phyloP scores from a whole-genome alignment of 2,113 vertebrate genomes.

The Vimba vimba region DNA sequence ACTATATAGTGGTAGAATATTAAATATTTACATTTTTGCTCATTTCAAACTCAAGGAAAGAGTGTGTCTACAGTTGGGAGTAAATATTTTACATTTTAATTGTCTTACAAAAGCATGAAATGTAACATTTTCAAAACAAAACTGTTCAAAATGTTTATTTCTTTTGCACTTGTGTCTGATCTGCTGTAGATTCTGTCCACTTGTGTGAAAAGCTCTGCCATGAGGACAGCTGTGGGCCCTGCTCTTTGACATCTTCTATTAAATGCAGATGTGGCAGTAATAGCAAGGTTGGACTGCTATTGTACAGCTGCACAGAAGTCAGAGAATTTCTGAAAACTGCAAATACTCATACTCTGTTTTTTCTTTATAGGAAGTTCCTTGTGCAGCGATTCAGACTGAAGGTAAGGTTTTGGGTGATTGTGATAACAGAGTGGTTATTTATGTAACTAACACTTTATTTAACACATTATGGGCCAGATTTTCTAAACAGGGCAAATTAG shows the following conservation, averaged over 20 bases:
- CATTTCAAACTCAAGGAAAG: background rate
- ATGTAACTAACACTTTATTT: background rate
- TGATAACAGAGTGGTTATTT: background rate
- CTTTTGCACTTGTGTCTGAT: constrained; percentile 21
- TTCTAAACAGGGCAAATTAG: too few species aligned
- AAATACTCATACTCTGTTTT: background rate
- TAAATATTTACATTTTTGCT: background rate
- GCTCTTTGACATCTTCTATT: constrained; percentile 89
- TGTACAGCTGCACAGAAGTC: background rate
- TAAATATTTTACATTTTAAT: background rate
- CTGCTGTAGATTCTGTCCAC: constrained; percentile 84
- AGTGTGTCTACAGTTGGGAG: background rate
- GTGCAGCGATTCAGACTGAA: constrained; percentile 87
- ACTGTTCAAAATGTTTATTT: background rate
- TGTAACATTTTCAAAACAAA: background rate
- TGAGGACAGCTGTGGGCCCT: constrained; percentile 90
- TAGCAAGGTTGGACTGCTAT: constrained; percentile 79
- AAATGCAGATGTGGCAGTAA: constrained; percentile 93
- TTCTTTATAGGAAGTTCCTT: constrained; percentile 86
- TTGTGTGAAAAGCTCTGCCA: constrained; percentile 94
- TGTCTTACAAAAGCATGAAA: background rate
- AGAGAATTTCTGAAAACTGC: background rate
- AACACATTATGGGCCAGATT: background rate
- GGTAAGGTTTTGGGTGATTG: constrained; percentile 74
- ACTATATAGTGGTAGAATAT: background rate